Conservation (phyloP, 2,797 vertebrate species). For the Bovichtus variegatus region DNA sequence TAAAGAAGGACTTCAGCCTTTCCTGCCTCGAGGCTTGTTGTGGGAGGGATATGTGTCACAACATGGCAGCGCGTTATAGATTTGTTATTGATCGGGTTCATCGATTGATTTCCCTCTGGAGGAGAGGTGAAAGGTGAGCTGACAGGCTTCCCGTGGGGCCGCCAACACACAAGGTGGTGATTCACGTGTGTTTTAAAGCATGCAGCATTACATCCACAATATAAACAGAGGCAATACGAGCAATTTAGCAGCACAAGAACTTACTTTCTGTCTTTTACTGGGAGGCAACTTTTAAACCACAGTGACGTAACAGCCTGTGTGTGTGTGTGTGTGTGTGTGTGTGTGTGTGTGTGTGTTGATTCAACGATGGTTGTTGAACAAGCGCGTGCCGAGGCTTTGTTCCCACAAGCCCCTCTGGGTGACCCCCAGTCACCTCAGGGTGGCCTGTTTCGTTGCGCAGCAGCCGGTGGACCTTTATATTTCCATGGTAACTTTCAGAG, state of each 20-base stretch:
- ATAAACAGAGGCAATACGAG: background rate
- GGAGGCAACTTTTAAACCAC: background rate
- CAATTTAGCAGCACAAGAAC: too few relatives aligned
- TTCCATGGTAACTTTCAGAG: constrained; percentile 46
- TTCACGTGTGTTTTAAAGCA: constrained; percentile 8
- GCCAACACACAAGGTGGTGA: constrained; percentile 4
- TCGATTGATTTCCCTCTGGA: constrained; percentile 62
- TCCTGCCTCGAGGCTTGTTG: constrained; percentile 34
- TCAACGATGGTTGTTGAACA: constrained; percentile 15
- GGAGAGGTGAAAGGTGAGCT: constrained; percentile 67
- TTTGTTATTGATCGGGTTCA: constrained; percentile 70
- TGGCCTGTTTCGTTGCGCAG: constrained; percentile 39
- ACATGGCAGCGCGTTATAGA: constrained; percentile 55
- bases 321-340: constrained; percentile 4
- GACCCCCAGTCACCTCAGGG: constrained; percentile 48
- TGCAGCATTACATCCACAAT: background rate
- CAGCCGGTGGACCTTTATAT: constrained; percentile 50
- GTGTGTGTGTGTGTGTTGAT: background rate
- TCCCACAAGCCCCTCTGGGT: constrained; percentile 38
- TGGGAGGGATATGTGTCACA: constrained; percentile 66
- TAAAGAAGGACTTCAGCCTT: background rate
- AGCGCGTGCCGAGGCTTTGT: constrained; percentile 65
- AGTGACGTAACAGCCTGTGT: background rate
- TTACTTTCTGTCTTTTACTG: background rate
- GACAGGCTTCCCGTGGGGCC: constrained; percentile 51